Percentiles rank a stretch among this genome's conserved stretches.
These are phyloP conservation scores for Micromussa lordhowensis DNA, from an alignment of 92 coral and sea anemone species.

Conservation along the genomic window DNA sequence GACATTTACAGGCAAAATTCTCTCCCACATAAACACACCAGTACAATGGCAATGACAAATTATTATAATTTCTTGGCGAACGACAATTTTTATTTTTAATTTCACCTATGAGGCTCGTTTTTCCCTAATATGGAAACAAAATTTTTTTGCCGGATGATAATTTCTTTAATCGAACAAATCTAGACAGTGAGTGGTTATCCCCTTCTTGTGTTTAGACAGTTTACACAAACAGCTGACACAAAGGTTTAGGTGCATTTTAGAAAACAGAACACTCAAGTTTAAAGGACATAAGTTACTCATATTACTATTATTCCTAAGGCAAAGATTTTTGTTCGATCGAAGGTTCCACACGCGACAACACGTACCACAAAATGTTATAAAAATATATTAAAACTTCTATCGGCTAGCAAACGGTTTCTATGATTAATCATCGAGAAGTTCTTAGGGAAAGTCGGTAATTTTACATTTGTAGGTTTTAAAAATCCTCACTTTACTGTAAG, in stretches of 20 bases:
- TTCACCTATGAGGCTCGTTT: slow-evolving; percentile 36
- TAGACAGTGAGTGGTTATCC: slow-evolving; percentile 3
- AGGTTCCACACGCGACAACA: neutral
- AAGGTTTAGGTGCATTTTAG: slow-evolving; percentile 6
- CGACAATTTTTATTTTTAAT: slow-evolving; percentile 5
- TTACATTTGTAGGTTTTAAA: neutral
- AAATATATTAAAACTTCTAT: neutral
- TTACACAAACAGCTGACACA: slow-evolving; percentile 22
- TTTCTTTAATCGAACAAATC: slow-evolving; percentile 31
- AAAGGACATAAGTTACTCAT: neutral
- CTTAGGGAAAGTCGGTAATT: neutral
- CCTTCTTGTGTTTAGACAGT: slow-evolving; percentile 18
- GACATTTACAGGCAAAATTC: neutral
- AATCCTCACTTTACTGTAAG: too few species aligned
- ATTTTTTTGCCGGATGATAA: slow-evolving; percentile 24
- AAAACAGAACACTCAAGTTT: slow-evolving; percentile 27
- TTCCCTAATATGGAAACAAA: slow-evolving; percentile 45
- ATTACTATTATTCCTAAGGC: slow-evolving; percentile 2
- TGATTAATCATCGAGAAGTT: neutral
- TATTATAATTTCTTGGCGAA: neutral
- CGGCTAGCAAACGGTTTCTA: neutral
- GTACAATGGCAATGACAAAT: slow-evolving; percentile 5
- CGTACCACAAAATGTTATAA: neutral
- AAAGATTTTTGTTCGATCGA: neutral
- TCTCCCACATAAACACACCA: slow-evolving; percentile 5